phyloP scores from a whole-genome alignment of 2,113 vertebrate genomes.

The Gopherus evgoodei region DNA sequence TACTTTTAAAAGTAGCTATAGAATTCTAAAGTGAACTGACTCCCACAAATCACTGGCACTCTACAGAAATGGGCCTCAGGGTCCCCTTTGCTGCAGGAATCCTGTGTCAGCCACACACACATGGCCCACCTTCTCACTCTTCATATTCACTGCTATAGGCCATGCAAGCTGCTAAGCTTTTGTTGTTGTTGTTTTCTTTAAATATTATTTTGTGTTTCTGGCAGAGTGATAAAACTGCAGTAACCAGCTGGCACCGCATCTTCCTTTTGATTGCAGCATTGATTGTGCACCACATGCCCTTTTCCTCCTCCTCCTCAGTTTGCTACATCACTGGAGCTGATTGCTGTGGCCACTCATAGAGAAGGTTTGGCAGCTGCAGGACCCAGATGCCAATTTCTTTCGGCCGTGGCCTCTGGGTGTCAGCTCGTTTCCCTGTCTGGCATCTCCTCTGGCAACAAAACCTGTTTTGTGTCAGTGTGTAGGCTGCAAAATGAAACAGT shows the following conservation, averaged over 20 bases:
- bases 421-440: slow-evolving; percentile 24
- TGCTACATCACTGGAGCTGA: neutral
- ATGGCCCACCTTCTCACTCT: neutral
- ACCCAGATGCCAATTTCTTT: slow-evolving; percentile 23
- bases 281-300: slow-evolving; percentile 20
- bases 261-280: neutral
- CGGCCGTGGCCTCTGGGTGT: slow-evolving; percentile 19
- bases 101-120: neutral
- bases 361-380: slow-evolving; percentile 12
- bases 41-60: neutral
- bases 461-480: neutral
- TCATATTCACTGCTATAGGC: neutral
- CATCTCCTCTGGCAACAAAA: slow-evolving; percentile 14
- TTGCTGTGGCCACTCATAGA: neutral
- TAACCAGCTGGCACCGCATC: neutral
- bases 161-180: neutral
- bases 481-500: neutral
- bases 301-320: neutral
- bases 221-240: neutral
- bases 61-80: neutral
- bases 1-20: neutral
- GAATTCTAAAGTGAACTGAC: neutral
- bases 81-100: neutral
- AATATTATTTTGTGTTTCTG: neutral
- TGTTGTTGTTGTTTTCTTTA: neutral